Evolutionary conservation across 2,113 vertebrate genomes (phyloP).

Genomic region (Apistogramma diplotaenia): DNA sequence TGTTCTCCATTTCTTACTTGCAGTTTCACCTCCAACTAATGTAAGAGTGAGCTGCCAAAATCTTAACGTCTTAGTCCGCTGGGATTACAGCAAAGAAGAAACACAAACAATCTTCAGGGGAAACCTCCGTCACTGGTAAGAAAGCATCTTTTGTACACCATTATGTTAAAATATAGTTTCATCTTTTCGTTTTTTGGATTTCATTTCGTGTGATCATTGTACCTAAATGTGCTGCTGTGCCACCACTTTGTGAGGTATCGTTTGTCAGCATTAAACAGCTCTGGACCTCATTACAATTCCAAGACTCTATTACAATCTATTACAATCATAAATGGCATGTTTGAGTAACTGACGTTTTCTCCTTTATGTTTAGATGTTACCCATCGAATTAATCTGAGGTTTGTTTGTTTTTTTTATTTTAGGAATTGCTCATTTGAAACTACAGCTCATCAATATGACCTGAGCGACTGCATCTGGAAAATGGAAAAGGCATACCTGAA

Average conservation of each 20-base stretch:
- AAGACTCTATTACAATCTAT: too few species aligned
- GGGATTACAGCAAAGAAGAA: neutral
- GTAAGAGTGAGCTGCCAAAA: slow-evolving; percentile 50
- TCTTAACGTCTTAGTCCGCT: neutral
- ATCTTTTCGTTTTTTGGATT: neutral
- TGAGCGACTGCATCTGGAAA: slow-evolving; percentile 28
- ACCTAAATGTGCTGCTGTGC: neutral
- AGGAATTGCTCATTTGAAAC: accelerated
- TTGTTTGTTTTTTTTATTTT: neutral
- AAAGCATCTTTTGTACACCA: neutral
- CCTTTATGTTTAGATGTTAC: neutral
- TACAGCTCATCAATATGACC: slow-evolving; percentile 15
- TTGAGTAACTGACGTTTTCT: neutral
- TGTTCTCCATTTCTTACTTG: neutral
- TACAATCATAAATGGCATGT: neutral
- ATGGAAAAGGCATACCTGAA: neutral
- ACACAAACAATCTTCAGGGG: slow-evolving; percentile 23
- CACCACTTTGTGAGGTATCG: neutral
- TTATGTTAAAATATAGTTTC: neutral
- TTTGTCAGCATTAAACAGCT: neutral
- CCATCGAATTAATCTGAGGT: neutral
- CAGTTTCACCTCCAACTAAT: slow-evolving; percentile 48
- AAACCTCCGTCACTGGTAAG: neutral
- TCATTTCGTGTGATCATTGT: neutral
- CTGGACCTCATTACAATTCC: neutral